Evolutionary conservation across 1,140 invertebrate species (phyloP), one percentile per base, ranked within the genome.

Genomic region (Camponotus vicinus): DNA sequence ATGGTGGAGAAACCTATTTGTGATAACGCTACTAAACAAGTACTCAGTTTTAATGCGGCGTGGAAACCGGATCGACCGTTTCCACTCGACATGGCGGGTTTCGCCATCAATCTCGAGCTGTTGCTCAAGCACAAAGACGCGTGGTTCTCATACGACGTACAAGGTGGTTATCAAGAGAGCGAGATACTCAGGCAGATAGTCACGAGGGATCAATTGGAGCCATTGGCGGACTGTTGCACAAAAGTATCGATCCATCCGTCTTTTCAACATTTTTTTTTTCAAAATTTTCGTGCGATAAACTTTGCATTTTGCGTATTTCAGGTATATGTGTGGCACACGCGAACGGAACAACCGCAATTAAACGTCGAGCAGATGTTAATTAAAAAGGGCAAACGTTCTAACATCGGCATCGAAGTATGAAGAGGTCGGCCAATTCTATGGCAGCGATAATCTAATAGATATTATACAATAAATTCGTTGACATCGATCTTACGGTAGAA

Each of bases 1-100:
- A 97, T 98, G 95, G 97, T 98, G 0, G 98, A 99, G 94, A 97
- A 97, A 90, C 98, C 98, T 0, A 93, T 75, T 83, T 96, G 99
- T 1, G 96, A 97, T 89, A 94, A 95, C 18, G 92, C 94, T 1
- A 97, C 96, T 6, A 96, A 96, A 9, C 97, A 98, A 94, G 98
- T 99, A 2, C 96, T 96, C 21, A 97, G 98, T 11, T 99, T 98
- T 95, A 98, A 97, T 94, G 97, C 97, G 15, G 96, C 96, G 3
- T 99, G 98, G 98, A 97, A 98, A 89, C 97, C 98, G 0, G 97
- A 98, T 84, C 95, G 99, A 89, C 97, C 97, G 0, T 99, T 99
- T 96, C 98, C 99, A 5, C 97, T 99, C 40, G 99, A 99, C 92
- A 99, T 99, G 99, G 99, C 99, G 3, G 99, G 98, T 1, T 99